Percentiles rank a stretch among this genome's conserved stretches.
Evolutionary conservation across 2,888 invertebrate genomes (phyloP).

Genomic region (Selenia dentaria): DNA sequence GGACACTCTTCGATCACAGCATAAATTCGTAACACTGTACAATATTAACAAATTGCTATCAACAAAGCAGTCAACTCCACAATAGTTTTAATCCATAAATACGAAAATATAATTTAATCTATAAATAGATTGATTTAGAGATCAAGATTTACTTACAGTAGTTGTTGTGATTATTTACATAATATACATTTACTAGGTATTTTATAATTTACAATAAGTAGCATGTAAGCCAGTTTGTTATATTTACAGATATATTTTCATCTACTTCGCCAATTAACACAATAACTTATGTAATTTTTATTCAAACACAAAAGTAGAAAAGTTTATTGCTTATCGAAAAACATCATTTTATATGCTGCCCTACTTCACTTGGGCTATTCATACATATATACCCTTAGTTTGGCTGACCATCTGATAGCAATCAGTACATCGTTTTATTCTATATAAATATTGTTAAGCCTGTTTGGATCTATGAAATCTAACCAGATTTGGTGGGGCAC

Average conservation of each 20-base stretch:
- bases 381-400: background rate
- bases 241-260: constrained; percentile 31
- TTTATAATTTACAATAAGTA: constrained; percentile 52
- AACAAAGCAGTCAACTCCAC: constrained; percentile 60
- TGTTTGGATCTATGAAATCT: no score
- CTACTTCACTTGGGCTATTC: background rate
- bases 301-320: constrained; percentile 37
- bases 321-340: constrained; percentile 31
- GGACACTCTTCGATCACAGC: constrained; percentile 49
- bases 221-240: constrained; percentile 52
- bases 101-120: constrained; percentile 79
- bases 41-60: constrained; percentile 59
- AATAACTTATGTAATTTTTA: constrained; percentile 25
- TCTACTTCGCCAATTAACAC: background rate
- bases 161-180: constrained; percentile 31
- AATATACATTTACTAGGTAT: constrained; percentile 25
- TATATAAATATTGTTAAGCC: no score
- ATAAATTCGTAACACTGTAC: constrained; percentile 73
- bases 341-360: background rate
- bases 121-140: constrained; percentile 65
- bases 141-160: constrained; percentile 65
- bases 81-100: constrained; percentile 50
- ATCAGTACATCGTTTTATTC: no score
- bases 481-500: no score
- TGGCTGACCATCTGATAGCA: no score